These are phyloP conservation scores for Pyrocephalus nanus DNA, from an alignment of 2,797 vertebrate genomes.

Conservation along the genomic window DNA sequence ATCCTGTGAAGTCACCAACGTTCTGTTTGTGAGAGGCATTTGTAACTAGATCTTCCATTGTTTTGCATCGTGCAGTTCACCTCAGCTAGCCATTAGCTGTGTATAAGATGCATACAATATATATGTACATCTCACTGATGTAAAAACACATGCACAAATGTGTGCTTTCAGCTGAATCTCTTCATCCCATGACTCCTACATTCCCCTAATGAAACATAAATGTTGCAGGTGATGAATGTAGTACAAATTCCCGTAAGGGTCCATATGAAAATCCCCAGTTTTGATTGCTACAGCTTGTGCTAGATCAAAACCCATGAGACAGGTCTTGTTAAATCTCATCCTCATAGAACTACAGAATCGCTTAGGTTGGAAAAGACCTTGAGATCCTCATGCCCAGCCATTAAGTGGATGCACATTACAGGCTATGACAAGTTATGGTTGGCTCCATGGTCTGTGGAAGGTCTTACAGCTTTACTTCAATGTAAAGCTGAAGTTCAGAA, in stretches of 20 bases:
- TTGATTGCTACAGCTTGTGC: background rate
- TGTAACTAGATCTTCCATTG: background rate
- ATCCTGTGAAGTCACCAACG: background rate
- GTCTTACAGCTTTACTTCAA: background rate
- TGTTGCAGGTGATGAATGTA: background rate
- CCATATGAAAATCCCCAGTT: background rate
- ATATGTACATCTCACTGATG: background rate
- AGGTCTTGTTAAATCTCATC: background rate
- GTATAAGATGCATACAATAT: too few species aligned
- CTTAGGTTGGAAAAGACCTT: background rate
- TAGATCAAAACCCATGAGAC: background rate
- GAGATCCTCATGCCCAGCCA: background rate
- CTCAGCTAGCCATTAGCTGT: background rate
- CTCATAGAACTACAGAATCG: accelerated
- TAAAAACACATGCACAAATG: background rate
- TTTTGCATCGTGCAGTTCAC: background rate
- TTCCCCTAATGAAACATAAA: background rate
- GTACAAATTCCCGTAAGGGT: background rate
- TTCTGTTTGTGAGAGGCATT: background rate
- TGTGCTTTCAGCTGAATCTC: background rate
- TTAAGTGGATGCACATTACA: background rate
- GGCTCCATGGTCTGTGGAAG: background rate
- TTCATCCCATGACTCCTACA: background rate
- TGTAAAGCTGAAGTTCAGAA: background rate
- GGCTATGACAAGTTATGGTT: background rate